A percentile compares a stretch with the other conserved stretches of the same genome.
These are phyloP conservation scores for Bellardia pandia DNA, from an alignment of 2,888 invertebrate species.

Conservation along the genomic window DNA sequence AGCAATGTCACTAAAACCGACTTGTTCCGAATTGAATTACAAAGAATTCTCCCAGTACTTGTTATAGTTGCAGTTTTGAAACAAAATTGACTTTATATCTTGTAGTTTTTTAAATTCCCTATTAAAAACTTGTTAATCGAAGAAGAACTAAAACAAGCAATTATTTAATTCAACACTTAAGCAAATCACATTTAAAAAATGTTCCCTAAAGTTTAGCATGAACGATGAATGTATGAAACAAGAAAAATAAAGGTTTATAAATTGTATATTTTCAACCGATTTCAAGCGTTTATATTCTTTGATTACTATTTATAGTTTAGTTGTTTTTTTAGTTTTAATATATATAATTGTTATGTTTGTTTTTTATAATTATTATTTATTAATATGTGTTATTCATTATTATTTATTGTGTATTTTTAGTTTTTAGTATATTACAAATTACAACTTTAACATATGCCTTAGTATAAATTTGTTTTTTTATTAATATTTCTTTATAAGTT, in stretches of 20 bases:
- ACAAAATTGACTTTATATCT: too few relatives aligned
- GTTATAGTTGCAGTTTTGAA: too few relatives aligned
- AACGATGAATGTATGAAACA: background rate
- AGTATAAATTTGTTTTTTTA: conserved; percentile 65
- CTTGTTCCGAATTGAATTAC: too few relatives aligned
- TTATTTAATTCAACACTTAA: background rate
- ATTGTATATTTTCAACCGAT: conserved; percentile 44
- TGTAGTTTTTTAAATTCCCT: too few relatives aligned
- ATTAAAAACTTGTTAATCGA: too few relatives aligned
- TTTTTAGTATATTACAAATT: conserved; percentile 72
- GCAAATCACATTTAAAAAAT: conserved; percentile 19
- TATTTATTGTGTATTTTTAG: conserved; percentile 9
- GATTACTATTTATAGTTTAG: conserved; percentile 45
- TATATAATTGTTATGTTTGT: conserved; percentile 39
- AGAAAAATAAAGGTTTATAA: background rate
- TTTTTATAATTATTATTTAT: conserved; percentile 51
- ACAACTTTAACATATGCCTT: conserved; percentile 73
- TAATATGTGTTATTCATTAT: conserved; percentile 51
- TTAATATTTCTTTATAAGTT: conserved; percentile 20
- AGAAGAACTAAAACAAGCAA: too few relatives aligned
- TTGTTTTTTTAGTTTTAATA: conserved; percentile 31
- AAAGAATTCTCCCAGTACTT: too few relatives aligned
- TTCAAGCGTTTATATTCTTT: conserved; percentile 51
- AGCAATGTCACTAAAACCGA: too few relatives aligned
- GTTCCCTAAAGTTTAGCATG: background rate